Conservation (phyloP, 2,113 vertebrate species). For the Epinephelus cyanopodus region DNA sequence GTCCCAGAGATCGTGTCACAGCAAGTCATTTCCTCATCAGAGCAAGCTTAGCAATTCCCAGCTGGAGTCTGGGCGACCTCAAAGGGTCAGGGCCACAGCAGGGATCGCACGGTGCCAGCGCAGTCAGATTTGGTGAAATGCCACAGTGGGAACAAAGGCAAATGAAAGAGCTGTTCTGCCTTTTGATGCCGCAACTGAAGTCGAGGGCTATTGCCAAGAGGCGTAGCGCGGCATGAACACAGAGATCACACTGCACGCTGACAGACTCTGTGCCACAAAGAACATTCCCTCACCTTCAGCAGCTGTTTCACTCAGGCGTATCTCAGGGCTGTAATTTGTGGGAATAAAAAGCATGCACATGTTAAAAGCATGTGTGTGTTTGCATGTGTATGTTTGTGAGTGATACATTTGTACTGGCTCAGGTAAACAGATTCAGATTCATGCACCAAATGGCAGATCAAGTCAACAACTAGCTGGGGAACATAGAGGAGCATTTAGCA, state of each 20-base stretch:
- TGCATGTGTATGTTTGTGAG: not conserved
- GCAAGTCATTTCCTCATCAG: accelerated
- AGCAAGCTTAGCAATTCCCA: slow-evolving; percentile 21
- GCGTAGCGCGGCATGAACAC: slow-evolving; percentile 1
- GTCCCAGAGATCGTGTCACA: slow-evolving; percentile 7
- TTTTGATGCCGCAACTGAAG: slow-evolving; percentile 62
- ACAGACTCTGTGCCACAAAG: not conserved
- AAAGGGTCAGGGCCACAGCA: slow-evolving; percentile 45
- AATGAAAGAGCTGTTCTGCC: slow-evolving; percentile 55
- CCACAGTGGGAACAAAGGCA: slow-evolving; percentile 59
- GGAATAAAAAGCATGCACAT: not conserved
- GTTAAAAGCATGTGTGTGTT: not conserved
- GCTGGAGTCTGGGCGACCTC: slow-evolving; percentile 28
- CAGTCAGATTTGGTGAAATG: slow-evolving; percentile 57
- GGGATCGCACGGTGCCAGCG: slow-evolving; percentile 19
- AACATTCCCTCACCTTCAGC: slow-evolving; percentile 15
- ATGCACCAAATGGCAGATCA: not conserved
- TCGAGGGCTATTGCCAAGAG: slow-evolving; percentile 25
- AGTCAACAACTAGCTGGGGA: not conserved
- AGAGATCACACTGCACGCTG: slow-evolving; percentile 15
- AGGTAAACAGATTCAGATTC: not conserved
- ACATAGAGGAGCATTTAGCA: not conserved
- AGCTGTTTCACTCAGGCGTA: not conserved
- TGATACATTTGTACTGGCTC: not conserved
- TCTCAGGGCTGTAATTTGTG: not conserved